Evolutionary conservation across 2,113 vertebrate genomes (phyloP).

Genomic region (Nycticryphes semicollaris): DNA sequence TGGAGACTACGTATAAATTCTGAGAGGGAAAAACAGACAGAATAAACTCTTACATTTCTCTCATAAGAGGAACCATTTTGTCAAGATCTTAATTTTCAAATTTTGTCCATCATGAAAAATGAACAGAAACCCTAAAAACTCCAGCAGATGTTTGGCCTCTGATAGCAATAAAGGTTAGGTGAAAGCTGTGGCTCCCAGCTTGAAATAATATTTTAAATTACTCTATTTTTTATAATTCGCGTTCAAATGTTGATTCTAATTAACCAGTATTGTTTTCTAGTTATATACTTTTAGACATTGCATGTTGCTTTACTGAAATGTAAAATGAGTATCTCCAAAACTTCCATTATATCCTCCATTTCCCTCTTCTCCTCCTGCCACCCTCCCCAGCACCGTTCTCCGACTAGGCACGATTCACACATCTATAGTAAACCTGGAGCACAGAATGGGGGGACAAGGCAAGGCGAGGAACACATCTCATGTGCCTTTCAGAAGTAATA

Average conservation of each 20-base stretch:
- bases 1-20: neutral
- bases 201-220: neutral
- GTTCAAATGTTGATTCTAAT: neutral
- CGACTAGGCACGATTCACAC: neutral
- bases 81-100: neutral
- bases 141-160: neutral
- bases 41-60: neutral
- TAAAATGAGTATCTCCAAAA: neutral
- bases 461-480: neutral
- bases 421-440: neutral
- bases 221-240: neutral
- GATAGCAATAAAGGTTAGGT: neutral
- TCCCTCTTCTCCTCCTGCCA: too few relatives aligned
- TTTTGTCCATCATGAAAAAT: neutral
- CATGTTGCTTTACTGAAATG: neutral
- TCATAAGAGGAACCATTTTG: neutral
- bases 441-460: rapidly evolving
- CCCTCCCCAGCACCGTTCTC: neutral
- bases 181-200: neutral
- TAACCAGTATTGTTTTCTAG: neutral
- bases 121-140: neutral
- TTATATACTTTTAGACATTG: neutral
- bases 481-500: neutral
- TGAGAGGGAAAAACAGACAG: neutral
- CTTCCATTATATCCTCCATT: neutral